Evolutionary conservation across 2,888 invertebrate species (phyloP).

Genomic region (Scelioninae gen. 2): DNA sequence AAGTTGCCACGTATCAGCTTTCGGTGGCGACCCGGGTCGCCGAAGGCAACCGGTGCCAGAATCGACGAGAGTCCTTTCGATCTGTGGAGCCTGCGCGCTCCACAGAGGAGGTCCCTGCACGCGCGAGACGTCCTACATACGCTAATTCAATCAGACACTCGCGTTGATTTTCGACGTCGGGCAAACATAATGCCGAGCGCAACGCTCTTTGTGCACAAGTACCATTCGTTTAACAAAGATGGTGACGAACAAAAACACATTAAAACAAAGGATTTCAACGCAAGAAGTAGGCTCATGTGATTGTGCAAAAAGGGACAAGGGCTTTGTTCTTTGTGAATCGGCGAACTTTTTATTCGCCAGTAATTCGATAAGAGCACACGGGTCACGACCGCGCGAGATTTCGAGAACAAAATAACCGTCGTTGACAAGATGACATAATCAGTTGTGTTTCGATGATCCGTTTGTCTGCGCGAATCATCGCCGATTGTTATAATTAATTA

Average conservation of each 20-base stretch:
- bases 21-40: too few species aligned
- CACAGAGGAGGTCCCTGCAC: conserved; percentile 52
- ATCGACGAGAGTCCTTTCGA: conserved; percentile 3
- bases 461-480: conserved; percentile 6
- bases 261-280: conserved; percentile 52
- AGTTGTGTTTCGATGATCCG: conserved; percentile 6
- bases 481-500: not conserved
- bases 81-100: conserved; percentile 29
- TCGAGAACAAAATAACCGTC: conserved; percentile 11
- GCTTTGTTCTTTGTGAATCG: conserved; percentile 56
- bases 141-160: conserved; percentile 59
- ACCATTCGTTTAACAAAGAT: conserved; percentile 57
- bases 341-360: conserved; percentile 53
- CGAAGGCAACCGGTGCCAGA: not conserved
- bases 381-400: conserved; percentile 46
- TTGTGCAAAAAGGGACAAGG: conserved; percentile 41
- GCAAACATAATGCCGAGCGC: conserved; percentile 54
- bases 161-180: conserved; percentile 55
- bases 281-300: conserved; percentile 54
- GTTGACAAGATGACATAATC: not conserved
- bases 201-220: conserved; percentile 43
- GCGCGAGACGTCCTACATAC: conserved; percentile 53
- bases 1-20: too few species aligned
- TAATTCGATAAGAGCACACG: conserved; percentile 53
- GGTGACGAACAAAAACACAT: conserved; percentile 56